These are phyloP conservation scores for Crotalus helleri DNA, from an alignment of 2,113 vertebrate genomes.

Conservation along the genomic window DNA sequence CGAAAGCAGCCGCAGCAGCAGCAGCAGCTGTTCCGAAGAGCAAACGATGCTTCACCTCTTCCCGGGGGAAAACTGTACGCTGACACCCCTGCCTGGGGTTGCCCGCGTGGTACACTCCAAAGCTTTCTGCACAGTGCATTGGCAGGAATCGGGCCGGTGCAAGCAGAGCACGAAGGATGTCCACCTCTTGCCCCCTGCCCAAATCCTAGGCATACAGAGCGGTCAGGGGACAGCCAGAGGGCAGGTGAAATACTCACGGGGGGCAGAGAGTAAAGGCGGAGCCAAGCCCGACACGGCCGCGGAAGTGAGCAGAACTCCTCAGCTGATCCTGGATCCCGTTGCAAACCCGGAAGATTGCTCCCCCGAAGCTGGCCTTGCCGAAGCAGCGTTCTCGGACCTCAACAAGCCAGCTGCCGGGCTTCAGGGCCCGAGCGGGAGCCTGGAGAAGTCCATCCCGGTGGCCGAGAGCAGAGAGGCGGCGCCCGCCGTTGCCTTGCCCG, in stretches of 20 bases:
- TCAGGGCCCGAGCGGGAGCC: slow-evolving; percentile 55
- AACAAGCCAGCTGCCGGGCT: slow-evolving; percentile 50
- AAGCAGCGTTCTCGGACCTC: slow-evolving; percentile 51
- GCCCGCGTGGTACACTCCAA: slow-evolving; percentile 97
- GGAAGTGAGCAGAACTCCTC: slow-evolving; percentile 49
- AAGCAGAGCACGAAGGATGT: slow-evolving; percentile 82
- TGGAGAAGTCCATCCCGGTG: slow-evolving; percentile 44
- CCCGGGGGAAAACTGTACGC: slow-evolving; percentile 85
- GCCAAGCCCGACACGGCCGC: slow-evolving; percentile 55
- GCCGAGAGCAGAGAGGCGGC: slow-evolving; percentile 41
- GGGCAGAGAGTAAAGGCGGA: slow-evolving; percentile 57
- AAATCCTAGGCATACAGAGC: slow-evolving; percentile 91
- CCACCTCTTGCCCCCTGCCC: slow-evolving; percentile 80
- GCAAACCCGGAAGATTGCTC: slow-evolving; percentile 64
- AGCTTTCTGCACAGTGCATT: slow-evolving; percentile 95
- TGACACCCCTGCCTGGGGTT: slow-evolving; percentile 87
- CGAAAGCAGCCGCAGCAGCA: slow-evolving; percentile 38
- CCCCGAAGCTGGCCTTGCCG: slow-evolving; percentile 55
- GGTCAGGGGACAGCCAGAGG: slow-evolving; percentile 74
- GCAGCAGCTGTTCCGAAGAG: slow-evolving; percentile 60
- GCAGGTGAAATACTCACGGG: slow-evolving; percentile 67
- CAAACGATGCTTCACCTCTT: slow-evolving; percentile 86
- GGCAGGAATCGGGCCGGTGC: slow-evolving; percentile 90
- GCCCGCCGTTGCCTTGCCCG: slow-evolving; percentile 1
- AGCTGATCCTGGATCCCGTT: slow-evolving; percentile 47